Conservation (phyloP, 2,113 vertebrate species). For the Phylloscopus trochiloides region DNA sequence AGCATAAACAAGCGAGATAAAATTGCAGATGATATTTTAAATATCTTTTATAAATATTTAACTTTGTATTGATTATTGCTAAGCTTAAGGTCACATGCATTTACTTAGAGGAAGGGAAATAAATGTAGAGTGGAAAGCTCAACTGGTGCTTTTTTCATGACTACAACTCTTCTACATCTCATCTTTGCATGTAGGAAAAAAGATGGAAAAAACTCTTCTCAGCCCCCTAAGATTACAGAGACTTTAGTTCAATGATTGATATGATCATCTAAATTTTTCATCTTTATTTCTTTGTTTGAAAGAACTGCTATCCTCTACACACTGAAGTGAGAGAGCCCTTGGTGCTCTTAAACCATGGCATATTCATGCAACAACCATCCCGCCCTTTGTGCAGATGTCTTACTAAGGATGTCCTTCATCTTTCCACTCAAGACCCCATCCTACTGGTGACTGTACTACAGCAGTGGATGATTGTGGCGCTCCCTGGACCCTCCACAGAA, state of each 20-base stretch:
- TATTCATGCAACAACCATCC: background rate
- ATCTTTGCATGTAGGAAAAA: background rate
- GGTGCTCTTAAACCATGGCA: background rate
- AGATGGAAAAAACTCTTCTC: background rate
- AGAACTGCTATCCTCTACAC: background rate
- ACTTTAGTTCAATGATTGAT: background rate
- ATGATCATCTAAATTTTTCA: background rate
- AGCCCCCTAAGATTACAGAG: background rate
- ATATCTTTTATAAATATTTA: slow-evolving; percentile 38
- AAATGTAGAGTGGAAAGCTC: background rate
- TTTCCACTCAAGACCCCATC: background rate
- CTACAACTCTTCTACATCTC: background rate
- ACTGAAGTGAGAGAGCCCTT: slow-evolving; percentile 12
- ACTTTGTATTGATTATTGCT: background rate
- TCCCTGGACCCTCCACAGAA: too few relatives aligned
- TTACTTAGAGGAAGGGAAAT: background rate
- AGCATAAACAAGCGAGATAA: background rate
- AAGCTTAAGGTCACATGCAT: background rate
- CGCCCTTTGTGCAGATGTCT: background rate
- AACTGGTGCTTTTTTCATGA: background rate
- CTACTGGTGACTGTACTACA: background rate
- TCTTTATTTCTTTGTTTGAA: background rate
- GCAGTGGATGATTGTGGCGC: background rate
- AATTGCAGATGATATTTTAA: background rate
- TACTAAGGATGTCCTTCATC: background rate